A percentile compares a stretch with the other conserved stretches of the same genome.
Evolutionary conservation across 30 jellyfish, hydroid and myxozoan genomes (phyloP).

Genomic region (Mastigias papua): DNA sequence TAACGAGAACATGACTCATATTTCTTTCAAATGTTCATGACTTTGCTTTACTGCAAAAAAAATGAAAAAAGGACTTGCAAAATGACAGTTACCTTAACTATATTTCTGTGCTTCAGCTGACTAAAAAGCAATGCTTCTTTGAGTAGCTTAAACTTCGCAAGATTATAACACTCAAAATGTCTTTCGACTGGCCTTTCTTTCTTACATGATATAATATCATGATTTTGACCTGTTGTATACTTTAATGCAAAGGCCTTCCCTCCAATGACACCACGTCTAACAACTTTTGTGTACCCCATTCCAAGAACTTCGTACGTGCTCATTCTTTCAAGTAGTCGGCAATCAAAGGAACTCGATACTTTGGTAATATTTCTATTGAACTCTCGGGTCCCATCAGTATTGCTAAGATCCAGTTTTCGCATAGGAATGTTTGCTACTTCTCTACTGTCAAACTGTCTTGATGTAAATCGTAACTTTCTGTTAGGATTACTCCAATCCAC

Average conservation of each 20-base stretch:
- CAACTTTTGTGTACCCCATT: slow-evolving; percentile 75
- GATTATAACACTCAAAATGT: slow-evolving; percentile 58
- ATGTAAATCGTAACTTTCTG: neutral
- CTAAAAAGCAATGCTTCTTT: slow-evolving; percentile 71
- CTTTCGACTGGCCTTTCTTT: slow-evolving; percentile 38
- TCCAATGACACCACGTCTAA: slow-evolving; percentile 40
- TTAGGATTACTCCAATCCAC: slow-evolving; percentile 28
- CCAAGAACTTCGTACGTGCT: slow-evolving; percentile 54
- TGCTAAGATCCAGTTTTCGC: neutral
- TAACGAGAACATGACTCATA: too few relatives aligned
- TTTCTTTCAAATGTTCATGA: too few relatives aligned
- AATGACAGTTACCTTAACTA: slow-evolving; percentile 54
- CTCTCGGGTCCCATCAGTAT: neutral
- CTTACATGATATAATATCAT: slow-evolving; percentile 51
- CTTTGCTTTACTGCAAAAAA: too few relatives aligned
- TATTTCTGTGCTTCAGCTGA: slow-evolving; percentile 65
- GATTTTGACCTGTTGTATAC: slow-evolving; percentile 31
- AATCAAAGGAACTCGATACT: slow-evolving; percentile 16
- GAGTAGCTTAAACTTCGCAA: slow-evolving; percentile 73
- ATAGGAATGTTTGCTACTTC: neutral
- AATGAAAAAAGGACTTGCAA: too few relatives aligned
- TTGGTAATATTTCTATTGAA: neutral
- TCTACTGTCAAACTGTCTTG: neutral
- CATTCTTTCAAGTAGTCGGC: slow-evolving; percentile 50
- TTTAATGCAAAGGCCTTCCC: slow-evolving; percentile 61